These are phyloP conservation scores for Pomacea canaliculata DNA, from an alignment of 2,888 invertebrate genomes.

Conservation along the genomic window DNA sequence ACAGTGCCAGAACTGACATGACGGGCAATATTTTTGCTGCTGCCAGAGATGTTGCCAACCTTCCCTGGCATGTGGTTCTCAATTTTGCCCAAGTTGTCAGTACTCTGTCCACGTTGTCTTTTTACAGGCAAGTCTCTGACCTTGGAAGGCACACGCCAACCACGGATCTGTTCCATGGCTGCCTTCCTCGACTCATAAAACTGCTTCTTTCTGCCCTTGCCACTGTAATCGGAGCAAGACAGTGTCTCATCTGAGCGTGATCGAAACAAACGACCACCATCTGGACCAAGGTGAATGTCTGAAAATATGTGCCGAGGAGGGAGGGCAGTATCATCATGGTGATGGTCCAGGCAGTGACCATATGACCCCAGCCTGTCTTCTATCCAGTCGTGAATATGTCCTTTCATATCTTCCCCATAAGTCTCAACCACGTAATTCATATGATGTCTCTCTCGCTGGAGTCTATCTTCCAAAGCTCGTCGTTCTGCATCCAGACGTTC, in stretches of 20 bases:
- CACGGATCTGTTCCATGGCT: slow-evolving; percentile 62
- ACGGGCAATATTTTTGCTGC: slow-evolving; percentile 5
- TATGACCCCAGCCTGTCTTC: slow-evolving; percentile 55
- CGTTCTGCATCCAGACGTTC: slow-evolving; percentile 78
- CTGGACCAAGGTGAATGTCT: slow-evolving; percentile 50
- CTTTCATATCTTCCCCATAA: slow-evolving; percentile 35
- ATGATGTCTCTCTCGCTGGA: slow-evolving; percentile 74
- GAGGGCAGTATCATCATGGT: slow-evolving; percentile 61
- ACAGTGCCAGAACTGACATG: slow-evolving; percentile 11
- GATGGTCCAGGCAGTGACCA: slow-evolving; percentile 61
- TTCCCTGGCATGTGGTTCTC: slow-evolving; percentile 1
- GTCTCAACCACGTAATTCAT: slow-evolving; percentile 67
- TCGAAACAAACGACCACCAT: slow-evolving; percentile 58
- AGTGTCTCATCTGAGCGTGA: slow-evolving; percentile 67
- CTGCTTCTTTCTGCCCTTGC: slow-evolving; percentile 73
- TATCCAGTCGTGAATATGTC: slow-evolving; percentile 61
- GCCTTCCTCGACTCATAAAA: slow-evolving; percentile 60
- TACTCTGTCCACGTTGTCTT: slow-evolving; percentile 26
- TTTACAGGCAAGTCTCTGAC: background rate
- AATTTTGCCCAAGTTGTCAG: slow-evolving; percentile 3
- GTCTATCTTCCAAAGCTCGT: slow-evolving; percentile 77
- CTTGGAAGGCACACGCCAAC: slow-evolving; percentile 56
- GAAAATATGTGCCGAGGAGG: slow-evolving; percentile 55
- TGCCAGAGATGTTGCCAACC: slow-evolving; percentile 5
- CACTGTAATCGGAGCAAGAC: slow-evolving; percentile 77